A percentile compares a stretch with the other conserved stretches of the same genome.
Conservation (phyloP, 2,113 vertebrate genomes). For the Microtus richardsoni region DNA sequence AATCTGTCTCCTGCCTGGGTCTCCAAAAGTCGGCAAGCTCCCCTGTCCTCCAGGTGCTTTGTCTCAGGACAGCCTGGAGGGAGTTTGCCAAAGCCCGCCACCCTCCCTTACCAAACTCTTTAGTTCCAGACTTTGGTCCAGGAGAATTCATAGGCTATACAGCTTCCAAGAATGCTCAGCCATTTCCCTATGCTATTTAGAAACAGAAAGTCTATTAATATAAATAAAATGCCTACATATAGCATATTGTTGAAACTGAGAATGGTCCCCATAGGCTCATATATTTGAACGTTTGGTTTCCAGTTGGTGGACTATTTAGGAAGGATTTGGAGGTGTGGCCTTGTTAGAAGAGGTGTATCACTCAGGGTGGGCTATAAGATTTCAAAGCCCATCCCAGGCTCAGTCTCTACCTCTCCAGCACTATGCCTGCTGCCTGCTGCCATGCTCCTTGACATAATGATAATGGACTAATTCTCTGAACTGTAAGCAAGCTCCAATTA, state of each 20-base stretch:
- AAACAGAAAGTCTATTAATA: background rate
- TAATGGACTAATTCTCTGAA: background rate
- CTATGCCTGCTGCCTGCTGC: background rate
- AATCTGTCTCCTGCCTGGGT: background rate
- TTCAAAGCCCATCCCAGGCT: background rate
- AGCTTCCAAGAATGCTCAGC: background rate
- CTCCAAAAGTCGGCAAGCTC: background rate
- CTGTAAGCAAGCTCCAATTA: background rate
- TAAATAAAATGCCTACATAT: slow-evolving; percentile 32
- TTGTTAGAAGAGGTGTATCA: background rate
- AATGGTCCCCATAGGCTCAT: background rate
- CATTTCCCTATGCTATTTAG: slow-evolving; percentile 10
- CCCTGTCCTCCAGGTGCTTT: background rate
- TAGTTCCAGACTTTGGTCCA: background rate
- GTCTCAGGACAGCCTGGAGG: background rate
- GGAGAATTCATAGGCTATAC: background rate
- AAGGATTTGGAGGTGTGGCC: background rate
- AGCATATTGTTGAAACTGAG: background rate
- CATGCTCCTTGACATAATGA: background rate
- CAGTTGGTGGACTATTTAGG: background rate
- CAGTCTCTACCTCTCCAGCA: background rate
- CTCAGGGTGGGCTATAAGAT: background rate
- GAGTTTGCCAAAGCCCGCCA: background rate
- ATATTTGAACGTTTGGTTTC: background rate
- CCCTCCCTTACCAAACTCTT: background rate